These are phyloP conservation scores for Trichonephila clavipes DNA, from an alignment of 1,140 invertebrate genomes.

Conservation along the genomic window DNA sequence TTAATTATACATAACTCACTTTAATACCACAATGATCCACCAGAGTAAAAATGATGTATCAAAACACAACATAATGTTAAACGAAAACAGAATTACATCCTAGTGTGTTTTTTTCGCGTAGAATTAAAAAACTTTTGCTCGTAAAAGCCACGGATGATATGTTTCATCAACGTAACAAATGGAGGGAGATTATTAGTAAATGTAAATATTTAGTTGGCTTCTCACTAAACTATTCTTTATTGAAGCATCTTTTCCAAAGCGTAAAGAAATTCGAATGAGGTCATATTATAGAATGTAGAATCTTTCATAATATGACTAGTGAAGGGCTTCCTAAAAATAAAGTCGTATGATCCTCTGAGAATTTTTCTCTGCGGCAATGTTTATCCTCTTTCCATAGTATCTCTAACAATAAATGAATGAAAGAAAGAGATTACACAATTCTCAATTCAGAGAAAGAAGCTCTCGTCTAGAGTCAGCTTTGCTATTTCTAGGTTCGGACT, in stretches of 20 bases:
- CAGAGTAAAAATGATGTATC: too few species aligned
- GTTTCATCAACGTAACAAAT: too few species aligned
- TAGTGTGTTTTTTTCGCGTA: too few species aligned
- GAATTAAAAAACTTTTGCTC: too few species aligned
- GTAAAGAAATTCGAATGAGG: neutral
- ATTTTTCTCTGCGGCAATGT: neutral
- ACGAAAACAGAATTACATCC: too few species aligned
- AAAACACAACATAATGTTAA: too few species aligned
- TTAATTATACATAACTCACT: too few species aligned
- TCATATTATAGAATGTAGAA: slow-evolving; percentile 5
- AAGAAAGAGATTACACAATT: slow-evolving; percentile 3
- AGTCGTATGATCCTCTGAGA: neutral
- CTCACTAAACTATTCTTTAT: too few species aligned
- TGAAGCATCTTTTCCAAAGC: neutral
- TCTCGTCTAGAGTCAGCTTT: neutral
- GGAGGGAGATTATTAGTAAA: too few species aligned
- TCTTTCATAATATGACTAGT: neutral
- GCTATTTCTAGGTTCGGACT: neutral
- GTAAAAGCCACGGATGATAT: too few species aligned
- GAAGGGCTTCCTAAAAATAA: neutral
- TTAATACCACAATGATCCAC: too few species aligned
- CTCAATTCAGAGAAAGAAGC: neutral
- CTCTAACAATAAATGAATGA: neutral
- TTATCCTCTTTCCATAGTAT: neutral
- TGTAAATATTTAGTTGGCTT: too few species aligned